A percentile compares a stretch with the other conserved stretches of the same genome.
These are phyloP conservation scores for Pongo pygmaeus DNA, from an alignment of 2,113 vertebrate genomes.

Conservation along the genomic window DNA sequence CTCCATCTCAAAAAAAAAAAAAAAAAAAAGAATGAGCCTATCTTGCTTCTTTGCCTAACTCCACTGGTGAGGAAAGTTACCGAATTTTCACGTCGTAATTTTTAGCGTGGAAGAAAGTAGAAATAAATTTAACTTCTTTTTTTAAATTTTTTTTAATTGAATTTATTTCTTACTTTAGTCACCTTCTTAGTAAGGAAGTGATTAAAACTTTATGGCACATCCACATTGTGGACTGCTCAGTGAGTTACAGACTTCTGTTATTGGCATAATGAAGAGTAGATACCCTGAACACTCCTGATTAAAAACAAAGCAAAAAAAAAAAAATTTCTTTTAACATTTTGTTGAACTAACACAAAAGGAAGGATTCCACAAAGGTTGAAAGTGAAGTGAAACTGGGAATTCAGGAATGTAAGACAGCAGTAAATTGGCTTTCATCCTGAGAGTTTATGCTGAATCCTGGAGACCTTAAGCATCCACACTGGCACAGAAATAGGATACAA, in stretches of 20 bases:
- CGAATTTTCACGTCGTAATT: neutral
- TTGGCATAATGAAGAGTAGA: neutral
- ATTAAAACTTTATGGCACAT: neutral
- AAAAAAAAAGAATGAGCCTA: neutral
- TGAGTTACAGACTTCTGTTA: neutral
- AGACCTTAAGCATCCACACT: neutral
- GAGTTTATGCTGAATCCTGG: neutral
- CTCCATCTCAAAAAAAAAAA: too few species aligned
- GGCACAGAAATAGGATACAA: neutral
- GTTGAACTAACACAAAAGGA: slow-evolving; percentile 1
- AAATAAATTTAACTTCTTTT: neutral
- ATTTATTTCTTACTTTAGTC: too few species aligned
- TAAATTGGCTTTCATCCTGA: neutral
- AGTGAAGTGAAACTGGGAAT: slow-evolving; percentile 8
- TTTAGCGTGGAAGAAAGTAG: neutral
- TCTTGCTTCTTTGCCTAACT: slow-evolving; percentile 4
- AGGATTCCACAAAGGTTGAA: neutral
- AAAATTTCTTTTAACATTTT: neutral
- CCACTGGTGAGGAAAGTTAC: neutral
- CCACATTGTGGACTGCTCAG: neutral
- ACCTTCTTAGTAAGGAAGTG: neutral
- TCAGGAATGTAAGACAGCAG: neutral
- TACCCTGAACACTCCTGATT: neutral
- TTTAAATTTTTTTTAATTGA: neutral
- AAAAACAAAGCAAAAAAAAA: neutral